Base-by-base conservation (phyloP, 2,888 invertebrate genomes). In the Hypomecis punctinalis region DNA sequence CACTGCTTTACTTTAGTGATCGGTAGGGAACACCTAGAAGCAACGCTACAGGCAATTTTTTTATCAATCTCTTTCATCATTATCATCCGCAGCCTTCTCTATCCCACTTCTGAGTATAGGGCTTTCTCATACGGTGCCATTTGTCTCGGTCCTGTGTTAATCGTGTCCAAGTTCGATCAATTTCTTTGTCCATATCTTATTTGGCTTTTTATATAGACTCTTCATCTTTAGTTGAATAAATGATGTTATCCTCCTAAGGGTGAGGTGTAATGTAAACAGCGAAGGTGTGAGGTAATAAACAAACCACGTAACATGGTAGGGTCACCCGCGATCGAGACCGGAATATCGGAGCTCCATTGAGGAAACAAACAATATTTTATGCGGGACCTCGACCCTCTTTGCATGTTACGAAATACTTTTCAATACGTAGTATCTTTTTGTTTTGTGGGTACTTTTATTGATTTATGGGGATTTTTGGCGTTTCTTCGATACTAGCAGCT, bases 321-420 rank as follows among this genome's bases (percentile, higher is more conserved):
- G 90, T 89, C 89, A 85, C 52, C 62, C 67, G 63, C 48, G 67
- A 64, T 67, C 82, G 85, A 81, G 80, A 68, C 63, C 68, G 68
- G 91, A 86, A 91, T 91, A 87, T 80, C 81, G 85, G 87, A 79
- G 71, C 72, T 43, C 23, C 10, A 73, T 82, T 80, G 83, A 90
- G 90, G 91, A 90, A 90, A 91, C 84, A 84, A 84, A 81, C 71
- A 76, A 82, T 75, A 61, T 75, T 75, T 76, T 72, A 80, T 73
- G 74, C 73, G 48, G 55, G 73, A 79, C 91, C 91, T 91, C 90
- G 91, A 91, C 91, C 69, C 90, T 84, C 84, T 73, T 90, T 91
- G 83, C 78, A 74, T 76, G 82, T 88, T 88, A 84, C 89, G 82
- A 89, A 84, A 89, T 57, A 60, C 52, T 55, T 56, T 51, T 53